phyloP scores from a whole-genome alignment of 2,113 vertebrate genomes.

The Aegithalos caudatus region DNA sequence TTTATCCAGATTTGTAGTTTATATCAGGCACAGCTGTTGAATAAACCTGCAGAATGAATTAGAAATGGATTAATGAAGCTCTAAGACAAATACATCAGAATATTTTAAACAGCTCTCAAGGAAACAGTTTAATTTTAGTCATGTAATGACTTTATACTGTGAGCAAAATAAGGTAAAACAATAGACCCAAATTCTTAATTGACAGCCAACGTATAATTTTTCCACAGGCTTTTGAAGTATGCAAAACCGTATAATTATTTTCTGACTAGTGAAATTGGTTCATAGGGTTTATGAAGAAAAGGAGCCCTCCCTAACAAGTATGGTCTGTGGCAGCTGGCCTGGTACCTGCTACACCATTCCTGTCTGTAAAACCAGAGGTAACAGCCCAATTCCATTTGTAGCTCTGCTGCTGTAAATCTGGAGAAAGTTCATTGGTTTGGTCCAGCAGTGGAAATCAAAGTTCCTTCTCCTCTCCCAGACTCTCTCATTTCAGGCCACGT shows the following conservation, averaged over 20 bases:
- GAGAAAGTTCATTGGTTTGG: not conserved
- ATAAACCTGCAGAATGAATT: slow-evolving; percentile 68
- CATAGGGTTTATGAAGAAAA: not conserved
- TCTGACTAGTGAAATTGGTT: slow-evolving; percentile 30
- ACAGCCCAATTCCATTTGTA: not conserved
- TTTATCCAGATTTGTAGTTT: slow-evolving; percentile 64
- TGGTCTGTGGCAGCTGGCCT: not conserved
- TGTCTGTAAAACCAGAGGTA: not conserved
- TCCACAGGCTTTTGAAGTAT: slow-evolving; percentile 24
- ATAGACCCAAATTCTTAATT: slow-evolving; percentile 38
- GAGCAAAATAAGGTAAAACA: slow-evolving; percentile 56
- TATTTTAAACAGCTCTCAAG: slow-evolving; percentile 53
- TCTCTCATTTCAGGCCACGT: not conserved
- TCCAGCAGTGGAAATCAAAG: not conserved
- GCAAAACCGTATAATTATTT: slow-evolving; percentile 52
- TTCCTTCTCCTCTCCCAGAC: not conserved
- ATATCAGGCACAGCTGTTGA: slow-evolving; percentile 60
- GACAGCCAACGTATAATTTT: not conserved
- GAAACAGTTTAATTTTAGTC: slow-evolving; percentile 49
- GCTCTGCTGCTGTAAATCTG: slow-evolving; percentile 1
- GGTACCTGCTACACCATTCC: not conserved
- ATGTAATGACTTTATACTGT: slow-evolving; percentile 48
- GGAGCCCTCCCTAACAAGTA: slow-evolving; percentile 1
- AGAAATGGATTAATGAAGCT: slow-evolving; percentile 67
- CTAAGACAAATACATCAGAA: slow-evolving; percentile 55